phyloP scores from a whole-genome alignment of 2,113 vertebrate genomes.

The Gila orcuttii region DNA sequence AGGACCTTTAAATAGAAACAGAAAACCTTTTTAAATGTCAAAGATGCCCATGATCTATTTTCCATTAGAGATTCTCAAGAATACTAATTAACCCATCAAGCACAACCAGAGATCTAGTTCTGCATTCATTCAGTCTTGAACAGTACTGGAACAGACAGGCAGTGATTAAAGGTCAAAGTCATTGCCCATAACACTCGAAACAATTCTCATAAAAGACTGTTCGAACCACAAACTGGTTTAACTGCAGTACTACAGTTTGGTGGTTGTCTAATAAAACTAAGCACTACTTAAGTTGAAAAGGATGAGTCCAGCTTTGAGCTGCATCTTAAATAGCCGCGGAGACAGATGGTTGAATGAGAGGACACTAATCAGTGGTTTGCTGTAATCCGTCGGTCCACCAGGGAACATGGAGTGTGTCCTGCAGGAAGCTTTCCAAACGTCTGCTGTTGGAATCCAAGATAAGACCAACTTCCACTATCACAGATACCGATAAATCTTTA shows the following conservation, averaged over 20 bases:
- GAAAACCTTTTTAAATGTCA: background rate
- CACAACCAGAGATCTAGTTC: background rate
- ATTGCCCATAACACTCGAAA: background rate
- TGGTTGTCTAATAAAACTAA: slow-evolving; percentile 18
- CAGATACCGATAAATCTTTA: background rate
- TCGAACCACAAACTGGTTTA: background rate
- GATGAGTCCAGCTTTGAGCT: slow-evolving; percentile 24
- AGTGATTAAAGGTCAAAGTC: background rate
- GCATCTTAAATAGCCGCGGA: slow-evolving; percentile 10
- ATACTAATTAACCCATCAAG: background rate
- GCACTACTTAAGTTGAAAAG: slow-evolving; percentile 22
- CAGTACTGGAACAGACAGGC: background rate
- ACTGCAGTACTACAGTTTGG: background rate
- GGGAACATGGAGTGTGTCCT: slow-evolving; percentile 11
- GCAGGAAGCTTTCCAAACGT: slow-evolving; percentile 27
- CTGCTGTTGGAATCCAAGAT: slow-evolving; percentile 11
- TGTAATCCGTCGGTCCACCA: slow-evolving; percentile 22
- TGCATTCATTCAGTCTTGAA: background rate
- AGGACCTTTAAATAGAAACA: background rate
- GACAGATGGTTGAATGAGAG: slow-evolving; percentile 30
- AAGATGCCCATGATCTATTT: background rate
- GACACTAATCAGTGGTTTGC: slow-evolving; percentile 24
- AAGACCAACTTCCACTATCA: background rate
- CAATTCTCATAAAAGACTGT: background rate
- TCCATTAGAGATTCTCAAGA: background rate